Conservation (phyloP, 30 jellyfish, hydroid and myxozoan species). For the Rhopilema esculentum region DNA sequence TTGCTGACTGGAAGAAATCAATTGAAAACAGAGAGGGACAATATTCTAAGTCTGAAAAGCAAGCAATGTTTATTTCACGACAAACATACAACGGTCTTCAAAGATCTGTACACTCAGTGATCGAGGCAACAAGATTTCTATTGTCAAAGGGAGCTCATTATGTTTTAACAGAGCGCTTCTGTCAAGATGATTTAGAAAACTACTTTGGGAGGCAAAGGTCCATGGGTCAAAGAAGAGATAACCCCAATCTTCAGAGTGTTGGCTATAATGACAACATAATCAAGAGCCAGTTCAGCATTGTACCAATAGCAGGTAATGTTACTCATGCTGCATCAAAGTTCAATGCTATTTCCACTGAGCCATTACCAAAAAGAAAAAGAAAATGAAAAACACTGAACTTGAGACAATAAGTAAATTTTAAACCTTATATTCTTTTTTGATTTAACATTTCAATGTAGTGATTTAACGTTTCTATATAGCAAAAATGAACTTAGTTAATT, state of each 20-base stretch:
- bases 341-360: no score
- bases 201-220: conserved; percentile 59
- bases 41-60: neutral
- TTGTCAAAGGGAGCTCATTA: neutral
- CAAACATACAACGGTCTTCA: no score
- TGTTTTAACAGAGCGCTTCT: conserved; percentile 44
- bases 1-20: conserved; percentile 40
- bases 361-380: no score
- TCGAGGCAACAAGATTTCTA: neutral
- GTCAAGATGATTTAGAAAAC: conserved; percentile 53
- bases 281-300: no score
- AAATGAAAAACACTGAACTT: no score
- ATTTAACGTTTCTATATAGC: no score
- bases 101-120: conserved; percentile 4
- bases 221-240: conserved; percentile 16
- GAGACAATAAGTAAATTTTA: no score
- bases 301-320: no score
- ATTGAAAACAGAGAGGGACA: conserved; percentile 37
- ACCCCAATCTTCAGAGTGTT: conserved; percentile 8
- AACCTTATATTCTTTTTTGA: no score
- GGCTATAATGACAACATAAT: conserved; percentile 44
- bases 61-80: conserved; percentile 62
- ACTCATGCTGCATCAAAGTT: no score
- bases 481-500: no score
- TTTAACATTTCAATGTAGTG: no score